These are phyloP conservation scores for Mimachlamys varia DNA, from an alignment of 2,888 invertebrate genomes.

Conservation along the genomic window DNA sequence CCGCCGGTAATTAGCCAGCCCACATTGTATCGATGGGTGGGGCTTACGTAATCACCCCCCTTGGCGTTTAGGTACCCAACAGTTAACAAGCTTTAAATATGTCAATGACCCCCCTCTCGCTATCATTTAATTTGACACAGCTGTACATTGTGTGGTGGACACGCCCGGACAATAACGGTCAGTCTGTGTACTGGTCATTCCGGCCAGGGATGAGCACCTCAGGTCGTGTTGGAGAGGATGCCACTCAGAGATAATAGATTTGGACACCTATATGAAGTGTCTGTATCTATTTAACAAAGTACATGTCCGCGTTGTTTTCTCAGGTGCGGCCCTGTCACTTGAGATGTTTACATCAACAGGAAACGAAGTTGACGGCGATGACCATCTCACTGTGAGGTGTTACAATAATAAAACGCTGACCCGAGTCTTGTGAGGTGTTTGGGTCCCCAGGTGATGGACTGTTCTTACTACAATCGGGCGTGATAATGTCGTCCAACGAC, in stretches of 20 bases:
- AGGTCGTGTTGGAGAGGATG: not conserved
- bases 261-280: not conserved
- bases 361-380: not conserved
- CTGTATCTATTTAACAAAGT: not conserved
- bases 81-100: not conserved
- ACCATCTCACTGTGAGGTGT: slow-evolving; percentile 1
- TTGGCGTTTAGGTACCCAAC: not conserved
- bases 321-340: not conserved
- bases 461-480: not conserved
- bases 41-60: not conserved
- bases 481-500: not conserved
- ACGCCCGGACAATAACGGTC: not conserved
- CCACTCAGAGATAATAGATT: not conserved
- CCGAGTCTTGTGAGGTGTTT: not conserved
- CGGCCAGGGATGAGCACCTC: not conserved
- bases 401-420: not conserved
- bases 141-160: not conserved
- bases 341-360: slow-evolving; percentile 8
- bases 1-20: not conserved
- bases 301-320: not conserved
- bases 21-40: not conserved
- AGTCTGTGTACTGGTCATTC: not conserved
- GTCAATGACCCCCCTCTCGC: not conserved
- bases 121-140: not conserved
- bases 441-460: not conserved